Conservation (phyloP, 2,888 invertebrate genomes). For the Nephrotoma flavescens region DNA sequence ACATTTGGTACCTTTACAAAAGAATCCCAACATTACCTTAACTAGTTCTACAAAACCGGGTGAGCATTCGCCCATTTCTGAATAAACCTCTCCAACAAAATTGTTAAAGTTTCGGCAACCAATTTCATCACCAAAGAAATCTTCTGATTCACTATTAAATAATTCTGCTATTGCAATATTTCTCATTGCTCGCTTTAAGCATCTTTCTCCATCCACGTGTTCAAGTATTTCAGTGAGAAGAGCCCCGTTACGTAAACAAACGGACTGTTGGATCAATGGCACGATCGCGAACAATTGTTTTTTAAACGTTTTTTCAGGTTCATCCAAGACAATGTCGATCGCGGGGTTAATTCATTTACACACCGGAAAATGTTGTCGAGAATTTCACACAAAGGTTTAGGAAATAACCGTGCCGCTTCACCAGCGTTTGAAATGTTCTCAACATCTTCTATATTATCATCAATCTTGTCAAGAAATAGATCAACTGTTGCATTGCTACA, state of each 20-base stretch:
- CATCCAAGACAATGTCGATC: neutral
- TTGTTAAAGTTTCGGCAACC: neutral
- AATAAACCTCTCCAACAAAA: neutral
- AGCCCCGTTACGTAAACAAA: neutral
- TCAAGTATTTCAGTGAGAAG: neutral
- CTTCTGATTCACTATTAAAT: neutral
- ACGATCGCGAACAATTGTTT: neutral
- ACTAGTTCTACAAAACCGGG: neutral
- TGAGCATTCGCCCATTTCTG: neutral
- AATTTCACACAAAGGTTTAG: neutral
- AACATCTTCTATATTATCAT: neutral
- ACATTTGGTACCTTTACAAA: neutral
- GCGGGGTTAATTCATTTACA: neutral
- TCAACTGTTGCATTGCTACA: neutral
- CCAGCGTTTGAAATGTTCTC: neutral
- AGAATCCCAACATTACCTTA: neutral
- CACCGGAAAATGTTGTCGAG: neutral
- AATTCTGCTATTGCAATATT: neutral
- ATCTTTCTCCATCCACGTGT: neutral
- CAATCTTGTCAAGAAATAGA: neutral
- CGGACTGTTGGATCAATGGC: neutral
- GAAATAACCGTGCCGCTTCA: neutral
- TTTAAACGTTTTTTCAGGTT: neutral
- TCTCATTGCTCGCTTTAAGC: neutral
- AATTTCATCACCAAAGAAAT: neutral